Evolutionary conservation across 1,140 invertebrate genomes (phyloP), one percentile per base, ranked within the genome.

Genomic region (Conus betulinus): DNA sequence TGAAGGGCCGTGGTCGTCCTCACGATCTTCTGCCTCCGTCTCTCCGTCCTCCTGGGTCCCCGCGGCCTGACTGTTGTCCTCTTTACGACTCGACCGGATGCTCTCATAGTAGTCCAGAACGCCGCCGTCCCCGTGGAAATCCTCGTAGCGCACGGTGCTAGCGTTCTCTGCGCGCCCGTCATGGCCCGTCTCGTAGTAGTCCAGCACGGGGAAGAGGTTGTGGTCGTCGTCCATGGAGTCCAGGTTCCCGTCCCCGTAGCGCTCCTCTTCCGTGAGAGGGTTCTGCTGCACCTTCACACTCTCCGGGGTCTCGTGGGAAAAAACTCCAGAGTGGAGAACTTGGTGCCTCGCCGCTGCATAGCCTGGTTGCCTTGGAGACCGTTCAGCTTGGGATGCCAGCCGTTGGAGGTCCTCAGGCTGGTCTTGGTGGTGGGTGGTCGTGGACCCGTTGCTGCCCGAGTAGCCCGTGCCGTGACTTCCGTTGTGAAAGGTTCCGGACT

Each of bases 351-450:
- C 8, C 63, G 25, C 17, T 71, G 25, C 67, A 85, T 63, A 4
- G 10, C 84, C 52, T 57, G 67, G 53, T 51, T 74, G 5, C 39
- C 13, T 10, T 71, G 3, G 52, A 74, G 55, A 6, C 90, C 91
- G 76, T 90, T 91, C 81, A 88, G 74, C 88, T 89, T 91, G 55
- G 88, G 92, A 79, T 90, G 91, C 88, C 89, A 91, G 53, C 89
- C 87, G 74, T 91, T 91, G 39, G 85, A 71, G 71, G 89, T 88
- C 63, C 88, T 85, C 23, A 88, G 88, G 53, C 85, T 90, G 53
- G 57, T 88, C 74, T 89, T 90, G 63, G 81, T 87, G 13, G 89
- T 90, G 20, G 20, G 88, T 81, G 55, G 87, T 88, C 51, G 85
- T 82, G 81, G 81, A 52, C 78, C 84, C 85, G 82, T 76, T 88